phyloP scores from a whole-genome alignment of 2,888 invertebrate genomes.

The Latheticus oryzae region DNA sequence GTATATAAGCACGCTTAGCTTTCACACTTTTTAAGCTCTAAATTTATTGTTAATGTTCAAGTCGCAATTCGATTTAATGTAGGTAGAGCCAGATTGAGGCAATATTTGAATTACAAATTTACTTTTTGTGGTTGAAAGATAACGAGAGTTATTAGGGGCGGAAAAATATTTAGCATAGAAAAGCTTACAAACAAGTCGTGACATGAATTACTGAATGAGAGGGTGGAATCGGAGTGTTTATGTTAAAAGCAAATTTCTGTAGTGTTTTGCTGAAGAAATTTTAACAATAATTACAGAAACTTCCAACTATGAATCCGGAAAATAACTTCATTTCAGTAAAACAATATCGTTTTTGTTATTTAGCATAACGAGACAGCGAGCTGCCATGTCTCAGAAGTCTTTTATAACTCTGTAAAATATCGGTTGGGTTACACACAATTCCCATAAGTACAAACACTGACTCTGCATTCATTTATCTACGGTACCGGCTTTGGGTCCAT shows the following conservation, averaged over 20 bases:
- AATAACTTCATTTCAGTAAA: no score
- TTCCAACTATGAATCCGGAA: no score
- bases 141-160: slow-evolving; percentile 26
- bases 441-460: slow-evolving; percentile 17
- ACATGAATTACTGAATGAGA: slow-evolving; percentile 25
- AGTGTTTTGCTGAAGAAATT: no score
- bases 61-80: slow-evolving; percentile 29
- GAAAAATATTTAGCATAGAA: slow-evolving; percentile 30
- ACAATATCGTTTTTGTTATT: no score
- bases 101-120: slow-evolving; percentile 35
- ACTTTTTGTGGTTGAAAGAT: slow-evolving; percentile 29
- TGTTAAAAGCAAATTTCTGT: no score
- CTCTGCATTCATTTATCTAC: slow-evolving; percentile 13
- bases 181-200: slow-evolving; percentile 33
- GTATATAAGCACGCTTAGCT: slow-evolving; percentile 8
- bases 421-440: slow-evolving; percentile 10
- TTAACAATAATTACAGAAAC: no score
- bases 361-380: no score
- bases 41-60: slow-evolving; percentile 26
- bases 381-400: slow-evolving; percentile 8
- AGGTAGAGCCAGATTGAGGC: slow-evolving; percentile 25
- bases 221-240: slow-evolving; percentile 7
- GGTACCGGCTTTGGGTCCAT: slow-evolving; percentile 6
- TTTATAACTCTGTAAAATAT: slow-evolving; percentile 21
- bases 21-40: slow-evolving; percentile 19